A percentile compares a stretch with the other conserved stretches of the same genome.
phyloP scores from a whole-genome alignment of 1,140 invertebrate genomes.

The Hyposmocoma kahamanoa region DNA sequence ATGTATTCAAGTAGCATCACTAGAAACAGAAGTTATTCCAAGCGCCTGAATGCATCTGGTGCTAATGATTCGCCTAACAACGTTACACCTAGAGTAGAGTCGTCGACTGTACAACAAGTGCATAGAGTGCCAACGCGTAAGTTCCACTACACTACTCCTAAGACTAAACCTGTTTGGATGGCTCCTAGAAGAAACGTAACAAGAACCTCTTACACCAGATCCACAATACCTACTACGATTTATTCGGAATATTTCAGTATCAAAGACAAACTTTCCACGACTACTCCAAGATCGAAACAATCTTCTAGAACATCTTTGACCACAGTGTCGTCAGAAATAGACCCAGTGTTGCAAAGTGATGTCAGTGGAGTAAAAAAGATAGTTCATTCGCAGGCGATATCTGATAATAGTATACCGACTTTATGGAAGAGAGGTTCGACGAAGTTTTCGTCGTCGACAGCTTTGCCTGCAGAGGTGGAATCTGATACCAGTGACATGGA shows the following conservation, averaged over 20 bases:
- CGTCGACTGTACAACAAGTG: slow-evolving; percentile 18
- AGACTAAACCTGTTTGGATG: slow-evolving; percentile 57
- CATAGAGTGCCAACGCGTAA: slow-evolving; percentile 34
- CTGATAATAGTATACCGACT: slow-evolving; percentile 58
- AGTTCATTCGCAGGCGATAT: slow-evolving; percentile 53
- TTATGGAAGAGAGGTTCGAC: slow-evolving; percentile 59
- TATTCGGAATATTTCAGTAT: slow-evolving; percentile 64
- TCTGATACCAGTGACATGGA: slow-evolving; percentile 41
- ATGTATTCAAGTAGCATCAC: slow-evolving; percentile 32
- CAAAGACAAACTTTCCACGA: slow-evolving; percentile 44
- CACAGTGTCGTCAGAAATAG: slow-evolving; percentile 58
- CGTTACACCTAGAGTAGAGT: slow-evolving; percentile 38
- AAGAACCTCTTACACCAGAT: slow-evolving; percentile 15
- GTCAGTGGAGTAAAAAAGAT: slow-evolving; percentile 49
- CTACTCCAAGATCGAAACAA: slow-evolving; percentile 15
- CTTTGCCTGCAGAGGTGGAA: slow-evolving; percentile 29
- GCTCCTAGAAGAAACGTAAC: slow-evolving; percentile 45
- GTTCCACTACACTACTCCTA: slow-evolving; percentile 54
- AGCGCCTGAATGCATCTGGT: slow-evolving; percentile 47
- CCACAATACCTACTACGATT: slow-evolving; percentile 46
- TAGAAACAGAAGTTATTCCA: slow-evolving; percentile 54
- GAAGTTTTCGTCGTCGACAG: slow-evolving; percentile 40
- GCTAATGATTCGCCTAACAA: slow-evolving; percentile 54
- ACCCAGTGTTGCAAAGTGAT: slow-evolving; percentile 57
- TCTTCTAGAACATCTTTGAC: slow-evolving; percentile 38